A percentile compares a stretch with the other conserved stretches of the same genome.
Conservation (phyloP, 2,113 vertebrate species). For the Cygnus buccinator region DNA sequence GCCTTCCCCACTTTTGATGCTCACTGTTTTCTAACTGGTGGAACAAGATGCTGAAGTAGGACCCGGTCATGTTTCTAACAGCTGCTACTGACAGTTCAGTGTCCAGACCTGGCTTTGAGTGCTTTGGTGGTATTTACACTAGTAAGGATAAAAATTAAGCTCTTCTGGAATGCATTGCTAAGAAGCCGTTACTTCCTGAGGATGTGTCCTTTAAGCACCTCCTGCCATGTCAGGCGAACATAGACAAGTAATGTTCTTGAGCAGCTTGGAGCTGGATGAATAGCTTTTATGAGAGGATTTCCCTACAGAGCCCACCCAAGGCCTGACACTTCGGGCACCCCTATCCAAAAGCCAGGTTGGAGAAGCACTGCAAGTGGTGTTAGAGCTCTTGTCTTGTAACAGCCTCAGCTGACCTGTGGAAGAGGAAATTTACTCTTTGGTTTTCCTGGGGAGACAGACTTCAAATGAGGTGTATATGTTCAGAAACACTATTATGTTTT, state of each 20-base stretch:
- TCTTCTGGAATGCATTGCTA: not conserved
- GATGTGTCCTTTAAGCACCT: not conserved
- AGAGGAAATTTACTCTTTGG: not conserved
- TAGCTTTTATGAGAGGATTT: not conserved
- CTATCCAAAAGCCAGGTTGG: not conserved
- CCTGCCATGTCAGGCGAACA: not conserved
- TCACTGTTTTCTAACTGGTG: not conserved
- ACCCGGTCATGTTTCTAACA: not conserved
- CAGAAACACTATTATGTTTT: not conserved
- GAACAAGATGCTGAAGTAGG: not conserved
- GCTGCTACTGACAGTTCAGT: not conserved
- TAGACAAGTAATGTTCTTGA: not conserved
- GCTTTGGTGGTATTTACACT: not conserved
- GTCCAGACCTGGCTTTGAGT: not conserved
- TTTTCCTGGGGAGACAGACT: not conserved
- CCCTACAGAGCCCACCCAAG: not conserved
- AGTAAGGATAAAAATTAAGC: not conserved
- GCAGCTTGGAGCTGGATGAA: not conserved
- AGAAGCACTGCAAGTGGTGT: not conserved
- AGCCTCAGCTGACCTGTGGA: not conserved
- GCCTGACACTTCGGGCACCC: not conserved
- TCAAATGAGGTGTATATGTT: not conserved
- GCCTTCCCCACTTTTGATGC: fast-evolving
- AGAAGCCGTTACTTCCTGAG: not conserved
- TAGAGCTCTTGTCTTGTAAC: not conserved